A percentile compares a stretch with the other conserved stretches of the same genome.
Conservation (phyloP, 2,888 invertebrate genomes). For the Plebejus argus region DNA sequence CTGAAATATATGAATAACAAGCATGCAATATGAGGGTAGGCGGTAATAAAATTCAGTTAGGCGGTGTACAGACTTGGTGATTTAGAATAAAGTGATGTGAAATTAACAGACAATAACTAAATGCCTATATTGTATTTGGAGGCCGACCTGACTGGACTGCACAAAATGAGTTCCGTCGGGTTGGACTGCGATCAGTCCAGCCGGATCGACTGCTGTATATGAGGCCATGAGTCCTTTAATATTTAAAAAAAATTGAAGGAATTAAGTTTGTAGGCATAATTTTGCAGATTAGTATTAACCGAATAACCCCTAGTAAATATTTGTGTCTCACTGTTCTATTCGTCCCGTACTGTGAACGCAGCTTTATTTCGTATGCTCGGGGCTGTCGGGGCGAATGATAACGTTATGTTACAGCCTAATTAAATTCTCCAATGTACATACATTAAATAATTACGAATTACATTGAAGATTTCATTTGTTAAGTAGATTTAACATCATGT, state of each 20-base stretch:
- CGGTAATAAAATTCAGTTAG: constrained; percentile 19
- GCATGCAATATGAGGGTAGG: constrained; percentile 26
- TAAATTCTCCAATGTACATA: constrained; percentile 22
- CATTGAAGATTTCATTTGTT: not conserved
- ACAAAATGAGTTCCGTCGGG: no score
- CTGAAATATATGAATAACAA: constrained; percentile 24
- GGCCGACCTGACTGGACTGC: no score
- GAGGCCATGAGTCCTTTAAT: no score
- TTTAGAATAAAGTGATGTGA: not conserved
- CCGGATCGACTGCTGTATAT: no score
- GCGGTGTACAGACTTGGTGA: not conserved
- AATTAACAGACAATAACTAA: no score
- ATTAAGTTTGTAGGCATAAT: no score
- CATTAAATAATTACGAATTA: constrained; percentile 14
- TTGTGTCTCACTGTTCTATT: no score
- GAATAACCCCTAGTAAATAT: no score
- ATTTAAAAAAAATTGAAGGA: no score
- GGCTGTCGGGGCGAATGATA: constrained; percentile 29
- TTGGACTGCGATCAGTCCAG: no score
- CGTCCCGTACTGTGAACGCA: constrained; percentile 1
- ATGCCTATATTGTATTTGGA: no score
- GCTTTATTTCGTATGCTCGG: constrained; percentile 21
- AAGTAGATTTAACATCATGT: not conserved
- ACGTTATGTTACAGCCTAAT: constrained; percentile 29
- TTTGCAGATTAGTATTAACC: no score